Evolutionary conservation across 2,888 invertebrate species (phyloP), one percentile per base, ranked within the genome.

Genomic region (Tenthredo livida): DNA sequence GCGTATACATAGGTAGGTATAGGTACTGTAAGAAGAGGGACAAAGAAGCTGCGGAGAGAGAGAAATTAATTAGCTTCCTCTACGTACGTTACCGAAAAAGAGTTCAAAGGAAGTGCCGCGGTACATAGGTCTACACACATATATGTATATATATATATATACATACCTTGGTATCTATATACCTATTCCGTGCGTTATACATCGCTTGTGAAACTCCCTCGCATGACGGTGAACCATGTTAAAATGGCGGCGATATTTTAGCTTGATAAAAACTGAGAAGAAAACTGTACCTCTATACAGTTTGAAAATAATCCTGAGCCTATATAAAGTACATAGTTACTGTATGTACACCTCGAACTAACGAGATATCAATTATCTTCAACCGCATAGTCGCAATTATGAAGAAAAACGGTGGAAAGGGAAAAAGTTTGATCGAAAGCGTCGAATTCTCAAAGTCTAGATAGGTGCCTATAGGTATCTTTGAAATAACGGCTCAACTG

Each of bases 31-130:
- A 47, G 65, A 43, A 65, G 65, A 9, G 85, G 85, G 84, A 83
- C 83, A 67, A 67, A 70, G 83, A 83, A 67, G n/a, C 83, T 83
- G 47, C 47, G 67, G 50, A 84, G 87, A 89, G 89, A 88, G 88
- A 87, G 87, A 89, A 90, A 90, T 91, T 91, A 91, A 91, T 91
- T 91, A 90, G 90, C 89, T 88, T 86, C 83, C 67, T 83, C 87
- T 88, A 88, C 89, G 72, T 73, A 73, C 72, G 89, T 89, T 89
- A 86, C 88, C 89, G 89, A 89, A 90, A 89, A 88, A 87, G 89
- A 90, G 91, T 90, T 92, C 91, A 92, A 92, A 92, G 92, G 90
- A 91, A 92, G 91, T 91, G 89, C 88, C 88, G 89, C 88, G 37
- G 86, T 58, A 77, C 50, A 77, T 29, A 25, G 25, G 25, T 37